Base-by-base conservation (phyloP, 2,797 vertebrate genomes). In the Gallirallus australis region DNA sequence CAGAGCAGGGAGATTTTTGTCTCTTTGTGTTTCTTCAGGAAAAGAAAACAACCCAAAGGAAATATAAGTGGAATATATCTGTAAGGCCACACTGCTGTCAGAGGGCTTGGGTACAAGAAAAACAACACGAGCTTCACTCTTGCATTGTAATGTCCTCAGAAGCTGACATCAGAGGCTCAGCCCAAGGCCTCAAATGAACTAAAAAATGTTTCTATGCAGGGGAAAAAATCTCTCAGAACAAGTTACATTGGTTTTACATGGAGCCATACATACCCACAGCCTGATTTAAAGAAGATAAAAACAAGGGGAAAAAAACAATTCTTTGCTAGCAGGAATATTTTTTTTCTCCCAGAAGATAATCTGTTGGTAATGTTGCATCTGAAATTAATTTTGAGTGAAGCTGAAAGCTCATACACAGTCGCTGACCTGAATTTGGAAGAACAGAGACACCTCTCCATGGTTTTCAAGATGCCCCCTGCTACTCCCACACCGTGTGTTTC, bases 301-400 rank as follows among this genome's bases (percentile, higher is more conserved):
- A 31, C 16, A 47, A 33, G 7, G 15, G 0, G 11, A 12, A 60
- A 89, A 77, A 37, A 1, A 0, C 1, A 4, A 5, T 78, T 60
- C 1, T 2, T 56, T 78, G 15, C 16, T 65, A 75, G 25, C 50
- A 81, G 53, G n/a, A 85, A 28, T 47, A 50, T 35, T 71, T 86
- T 35, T 86, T 71, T 57, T 24, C 28, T 76, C 73, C 63, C 70
- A 48, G 82, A 84, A 70, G 52, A 59, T 11, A 75, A 75, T 52
- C 21, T 39, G 10, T 33, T 28, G 54, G 19, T 59, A 90, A 54
- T 52, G 9, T 39, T 76, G 27, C 39, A 54, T 60, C 30, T 61
- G 40, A 71, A 89, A 79, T 64, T n/a, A 69, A 83, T 83, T 71
- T 40, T 40, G 57, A 85, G 59, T 45, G 47, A 73, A 57, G 71